Evolutionary conservation across 2,797 vertebrate species (phyloP), one percentile per base, ranked within the genome.

Genomic region (Pangasius sanitwongsei): DNA sequence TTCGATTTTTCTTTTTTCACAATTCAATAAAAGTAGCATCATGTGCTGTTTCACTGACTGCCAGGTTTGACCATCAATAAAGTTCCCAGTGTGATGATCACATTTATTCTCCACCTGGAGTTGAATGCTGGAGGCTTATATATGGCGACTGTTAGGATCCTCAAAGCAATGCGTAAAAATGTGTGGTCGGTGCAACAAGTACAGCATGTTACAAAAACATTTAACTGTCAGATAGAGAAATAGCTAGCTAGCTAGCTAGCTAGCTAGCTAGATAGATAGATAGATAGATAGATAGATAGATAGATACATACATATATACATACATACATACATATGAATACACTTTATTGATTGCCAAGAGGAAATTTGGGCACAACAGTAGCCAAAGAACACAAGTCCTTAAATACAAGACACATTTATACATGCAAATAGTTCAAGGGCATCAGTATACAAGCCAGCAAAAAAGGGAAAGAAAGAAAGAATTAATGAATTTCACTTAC

Each of bases 21-120:
- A 50, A 1, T 77, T 80, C 50, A 55, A 31, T 80, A 80, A 80
- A 80, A 34, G 50, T 31, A 34, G n/a, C 77, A 80, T 31, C 53
- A 48, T 74, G 20, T 44, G 20, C 20, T 12, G 44, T 78, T 78
- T 53, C 44, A 78, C 48, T 50, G 48, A 78, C 75, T 78, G 25
- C 15, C 44, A 50, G 55, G 31, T 61, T 82, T 82, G 53, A 59
- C 34, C 55, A 82, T 37, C 34, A 59, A 44, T 59, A 82, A 82
- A 25, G 55, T 41, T 82, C 11, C 31, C 20, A 59, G 31, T 59
- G 80, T 61, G 55, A 37, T 82, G 31, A 83, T 28, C 34, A 7
- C 80, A 82, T 83, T 83, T 83, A 83, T 63, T 83, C 20, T 63
- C 34, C 80, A 83, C 5, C 57, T 61, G 80, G 20, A 28, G 2